Conservation (phyloP, 2,113 vertebrate genomes). For the Rhipidura dahli region DNA sequence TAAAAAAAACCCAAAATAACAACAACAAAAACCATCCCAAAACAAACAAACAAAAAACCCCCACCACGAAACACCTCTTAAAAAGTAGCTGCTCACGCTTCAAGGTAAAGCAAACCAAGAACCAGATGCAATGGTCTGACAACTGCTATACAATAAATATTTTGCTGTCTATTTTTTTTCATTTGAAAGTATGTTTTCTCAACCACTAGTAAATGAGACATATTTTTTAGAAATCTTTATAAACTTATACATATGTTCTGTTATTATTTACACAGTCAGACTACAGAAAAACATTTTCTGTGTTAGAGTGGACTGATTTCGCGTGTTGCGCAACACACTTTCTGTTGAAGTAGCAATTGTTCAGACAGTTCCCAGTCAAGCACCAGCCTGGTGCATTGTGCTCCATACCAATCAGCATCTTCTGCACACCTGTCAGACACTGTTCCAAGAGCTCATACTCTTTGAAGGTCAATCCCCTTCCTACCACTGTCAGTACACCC, state of each 20-base stretch:
- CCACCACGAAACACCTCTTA: background rate
- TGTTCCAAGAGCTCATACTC: background rate
- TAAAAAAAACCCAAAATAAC: too few relatives aligned
- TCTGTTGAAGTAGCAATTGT: background rate
- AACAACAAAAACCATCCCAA: background rate
- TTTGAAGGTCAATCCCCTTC: background rate
- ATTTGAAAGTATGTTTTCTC: background rate
- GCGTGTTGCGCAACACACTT: background rate
- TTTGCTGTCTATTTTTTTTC: rapidly evolving
- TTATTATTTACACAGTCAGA: background rate
- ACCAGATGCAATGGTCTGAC: background rate
- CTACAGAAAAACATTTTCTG: background rate
- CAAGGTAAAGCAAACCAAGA: background rate
- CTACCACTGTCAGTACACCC: background rate
- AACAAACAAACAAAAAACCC: background rate
- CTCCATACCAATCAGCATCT: background rate
- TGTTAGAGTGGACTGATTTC: background rate
- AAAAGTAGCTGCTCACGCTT: background rate
- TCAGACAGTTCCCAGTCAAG: background rate
- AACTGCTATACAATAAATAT: background rate
- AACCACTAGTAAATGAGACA: background rate
- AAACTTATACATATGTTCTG: background rate
- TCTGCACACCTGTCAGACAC: background rate
- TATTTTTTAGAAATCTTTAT: background rate
- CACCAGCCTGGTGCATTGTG: background rate